These are phyloP conservation scores for Ispidina picta DNA, from an alignment of 2,797 vertebrate species.

Conservation along the genomic window DNA sequence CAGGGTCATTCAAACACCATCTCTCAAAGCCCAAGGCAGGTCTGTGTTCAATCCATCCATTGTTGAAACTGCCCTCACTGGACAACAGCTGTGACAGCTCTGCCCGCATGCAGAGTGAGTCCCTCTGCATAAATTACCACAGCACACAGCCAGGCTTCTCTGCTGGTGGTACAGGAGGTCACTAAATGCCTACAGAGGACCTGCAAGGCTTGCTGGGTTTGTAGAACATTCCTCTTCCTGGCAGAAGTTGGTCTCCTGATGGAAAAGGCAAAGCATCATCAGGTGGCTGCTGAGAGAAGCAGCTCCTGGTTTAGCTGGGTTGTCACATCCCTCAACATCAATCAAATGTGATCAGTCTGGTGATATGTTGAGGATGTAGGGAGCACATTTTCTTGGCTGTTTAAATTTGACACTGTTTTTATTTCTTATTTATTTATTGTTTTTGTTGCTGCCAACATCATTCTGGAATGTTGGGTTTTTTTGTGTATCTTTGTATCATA, in stretches of 20 bases:
- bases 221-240: not conserved
- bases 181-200: not conserved
- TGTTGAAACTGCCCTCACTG: not conserved
- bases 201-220: not conserved
- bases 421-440: not conserved
- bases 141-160: not conserved
- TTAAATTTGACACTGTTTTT: not conserved
- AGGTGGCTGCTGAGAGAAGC: not conserved
- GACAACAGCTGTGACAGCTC: not conserved
- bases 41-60: not conserved
- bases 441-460: not conserved
- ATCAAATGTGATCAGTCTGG: not conserved
- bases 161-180: not conserved
- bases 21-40: not conserved
- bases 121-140: not conserved
- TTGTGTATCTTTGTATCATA: not conserved
- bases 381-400: not conserved
- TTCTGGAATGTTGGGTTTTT: not conserved
- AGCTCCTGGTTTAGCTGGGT: not conserved
- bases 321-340: not conserved
- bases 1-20: not conserved
- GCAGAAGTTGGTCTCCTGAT: not conserved
- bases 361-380: not conserved
- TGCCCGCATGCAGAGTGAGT: not conserved
- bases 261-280: not conserved